A percentile compares a stretch with the other conserved stretches of the same genome.
Evolutionary conservation across 2,888 invertebrate genomes (phyloP).

Genomic region (Callyntrura sp.): DNA sequence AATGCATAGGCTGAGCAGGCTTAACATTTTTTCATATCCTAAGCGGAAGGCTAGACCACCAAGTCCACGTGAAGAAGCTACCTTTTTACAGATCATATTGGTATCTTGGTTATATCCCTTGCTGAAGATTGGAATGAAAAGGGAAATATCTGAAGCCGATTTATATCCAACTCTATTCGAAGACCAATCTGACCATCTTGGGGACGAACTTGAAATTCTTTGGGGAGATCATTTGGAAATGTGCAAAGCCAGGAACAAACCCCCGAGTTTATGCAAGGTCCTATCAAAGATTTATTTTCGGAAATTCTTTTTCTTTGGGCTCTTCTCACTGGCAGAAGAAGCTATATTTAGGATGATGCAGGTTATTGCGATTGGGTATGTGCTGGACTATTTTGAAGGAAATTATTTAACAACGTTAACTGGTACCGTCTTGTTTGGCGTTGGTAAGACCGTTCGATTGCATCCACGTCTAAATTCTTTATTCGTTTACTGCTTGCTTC

Average conservation of each 20-base stretch:
- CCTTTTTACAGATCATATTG: slow-evolving; percentile 59
- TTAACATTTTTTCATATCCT: slow-evolving; percentile 25
- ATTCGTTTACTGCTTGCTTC: neutral
- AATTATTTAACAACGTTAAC: slow-evolving; percentile 36
- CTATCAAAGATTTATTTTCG: slow-evolving; percentile 23
- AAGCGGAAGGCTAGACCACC: slow-evolving; percentile 50
- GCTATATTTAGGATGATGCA: slow-evolving; percentile 61
- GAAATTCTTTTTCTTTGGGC: slow-evolving; percentile 54
- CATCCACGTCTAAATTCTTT: too few relatives aligned
- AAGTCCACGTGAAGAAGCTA: slow-evolving; percentile 62
- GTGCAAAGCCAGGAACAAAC: slow-evolving; percentile 12
- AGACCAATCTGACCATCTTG: slow-evolving; percentile 55
- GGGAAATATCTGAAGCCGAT: slow-evolving; percentile 60
- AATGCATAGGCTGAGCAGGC: slow-evolving; percentile 16
- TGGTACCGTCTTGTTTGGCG: slow-evolving; percentile 56
- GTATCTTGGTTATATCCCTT: slow-evolving; percentile 69
- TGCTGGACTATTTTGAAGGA: slow-evolving; percentile 61
- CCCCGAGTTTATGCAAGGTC: slow-evolving; percentile 62
- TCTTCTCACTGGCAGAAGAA: slow-evolving; percentile 66
- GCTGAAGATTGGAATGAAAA: slow-evolving; percentile 47
- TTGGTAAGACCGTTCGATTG: slow-evolving; percentile 53
- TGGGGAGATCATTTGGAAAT: slow-evolving; percentile 61
- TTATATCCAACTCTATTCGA: slow-evolving; percentile 53
- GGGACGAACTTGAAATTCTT: slow-evolving; percentile 41
- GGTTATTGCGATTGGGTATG: slow-evolving; percentile 63